These are phyloP conservation scores for Arctia plantaginis DNA, from an alignment of 2,888 invertebrate genomes.

Conservation along the genomic window DNA sequence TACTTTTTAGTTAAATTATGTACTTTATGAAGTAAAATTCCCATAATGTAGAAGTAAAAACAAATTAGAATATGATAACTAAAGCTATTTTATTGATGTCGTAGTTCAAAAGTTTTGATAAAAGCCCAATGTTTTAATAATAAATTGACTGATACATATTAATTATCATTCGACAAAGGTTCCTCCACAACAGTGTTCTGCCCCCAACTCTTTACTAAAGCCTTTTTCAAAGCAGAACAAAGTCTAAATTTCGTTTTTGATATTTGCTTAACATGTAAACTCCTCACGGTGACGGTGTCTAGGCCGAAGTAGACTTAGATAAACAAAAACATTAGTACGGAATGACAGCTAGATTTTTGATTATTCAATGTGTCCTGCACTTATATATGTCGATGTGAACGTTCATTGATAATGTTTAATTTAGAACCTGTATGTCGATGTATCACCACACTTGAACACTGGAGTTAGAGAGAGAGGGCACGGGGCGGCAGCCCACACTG, in stretches of 20 bases:
- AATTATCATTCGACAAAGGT: constrained; percentile 58
- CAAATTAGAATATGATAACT: not conserved
- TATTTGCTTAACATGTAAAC: constrained; percentile 81
- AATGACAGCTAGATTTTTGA: constrained; percentile 83
- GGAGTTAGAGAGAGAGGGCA: constrained; percentile 63
- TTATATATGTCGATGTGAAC: constrained; percentile 78
- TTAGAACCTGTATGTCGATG: constrained; percentile 84
- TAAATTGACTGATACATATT: not conserved
- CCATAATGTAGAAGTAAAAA: not conserved
- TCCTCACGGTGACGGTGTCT: constrained; percentile 84
- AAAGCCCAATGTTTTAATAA: constrained; percentile 11
- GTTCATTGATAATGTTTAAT: constrained; percentile 77
- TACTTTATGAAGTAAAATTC: not conserved
- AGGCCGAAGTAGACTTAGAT: constrained; percentile 81
- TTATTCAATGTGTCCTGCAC: constrained; percentile 76
- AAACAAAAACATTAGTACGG: constrained; percentile 78
- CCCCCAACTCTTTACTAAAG: constrained; percentile 69
- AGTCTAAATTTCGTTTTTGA: constrained; percentile 87
- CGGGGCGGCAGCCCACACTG: constrained; percentile 69
- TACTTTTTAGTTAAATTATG: not conserved
- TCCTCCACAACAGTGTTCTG: constrained; percentile 77
- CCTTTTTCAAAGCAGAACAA: constrained; percentile 81
- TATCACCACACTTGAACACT: constrained; percentile 82
- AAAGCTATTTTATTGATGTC: not conserved
- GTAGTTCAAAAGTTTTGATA: not conserved